Evolutionary conservation across 2,113 vertebrate genomes (phyloP).

Genomic region (Agapornis roseicollis): DNA sequence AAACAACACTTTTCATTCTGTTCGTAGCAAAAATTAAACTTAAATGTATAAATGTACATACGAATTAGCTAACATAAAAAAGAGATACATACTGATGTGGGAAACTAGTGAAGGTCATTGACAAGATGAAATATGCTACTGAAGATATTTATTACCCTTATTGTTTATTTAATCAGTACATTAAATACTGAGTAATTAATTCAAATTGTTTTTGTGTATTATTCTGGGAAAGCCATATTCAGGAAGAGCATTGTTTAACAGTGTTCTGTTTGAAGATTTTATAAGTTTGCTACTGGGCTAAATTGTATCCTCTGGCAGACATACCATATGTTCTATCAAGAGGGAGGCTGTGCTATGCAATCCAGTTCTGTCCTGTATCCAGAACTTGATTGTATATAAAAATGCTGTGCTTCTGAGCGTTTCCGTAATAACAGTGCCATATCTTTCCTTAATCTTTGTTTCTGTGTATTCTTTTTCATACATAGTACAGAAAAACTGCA

Average conservation of each 20-base stretch:
- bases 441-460: not conserved
- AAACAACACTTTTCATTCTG: not conserved
- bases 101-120: not conserved
- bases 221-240: not conserved
- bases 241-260: not conserved
- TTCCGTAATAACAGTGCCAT: not conserved
- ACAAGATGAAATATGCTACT: not conserved
- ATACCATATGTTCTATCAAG: not conserved
- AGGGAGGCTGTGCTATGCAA: fast-evolving
- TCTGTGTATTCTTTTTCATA: not conserved
- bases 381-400: not conserved
- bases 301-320: not conserved
- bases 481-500: not conserved
- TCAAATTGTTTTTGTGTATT: not conserved
- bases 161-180: not conserved
- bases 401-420: not conserved
- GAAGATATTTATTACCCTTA: not conserved
- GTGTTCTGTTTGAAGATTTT: not conserved
- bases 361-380: not conserved
- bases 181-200: not conserved
- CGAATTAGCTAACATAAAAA: not conserved
- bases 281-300: not conserved
- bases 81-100: not conserved
- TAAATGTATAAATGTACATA: not conserved
- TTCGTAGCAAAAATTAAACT: not conserved